Percentiles rank a stretch among this genome's conserved stretches.
Conservation (phyloP, 2,797 vertebrate species). For the Poecilia wingei region DNA sequence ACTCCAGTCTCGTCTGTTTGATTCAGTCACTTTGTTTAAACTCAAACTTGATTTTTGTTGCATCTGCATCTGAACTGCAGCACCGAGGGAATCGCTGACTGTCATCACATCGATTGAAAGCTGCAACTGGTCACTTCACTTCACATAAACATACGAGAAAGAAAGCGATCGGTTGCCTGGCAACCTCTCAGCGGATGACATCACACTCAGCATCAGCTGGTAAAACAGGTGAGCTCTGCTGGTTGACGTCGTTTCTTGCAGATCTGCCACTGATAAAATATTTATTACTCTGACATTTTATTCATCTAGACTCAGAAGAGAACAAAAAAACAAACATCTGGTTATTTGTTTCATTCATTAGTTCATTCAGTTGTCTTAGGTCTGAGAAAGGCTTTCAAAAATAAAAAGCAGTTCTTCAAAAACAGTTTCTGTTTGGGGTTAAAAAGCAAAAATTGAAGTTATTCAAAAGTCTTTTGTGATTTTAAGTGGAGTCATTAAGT, state of each 20-base stretch:
- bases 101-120: not conserved
- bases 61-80: not conserved
- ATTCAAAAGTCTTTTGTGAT: not conserved
- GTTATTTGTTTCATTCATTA: too few relatives aligned
- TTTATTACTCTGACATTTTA: not conserved
- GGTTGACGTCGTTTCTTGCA: not conserved
- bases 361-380: not conserved
- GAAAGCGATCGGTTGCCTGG: not conserved
- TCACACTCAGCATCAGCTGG: not conserved
- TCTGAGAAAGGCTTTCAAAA: not conserved
- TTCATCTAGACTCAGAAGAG: not conserved
- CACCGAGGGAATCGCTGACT: not conserved
- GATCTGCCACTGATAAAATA: not conserved
- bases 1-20: not conserved
- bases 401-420: not conserved
- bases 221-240: not conserved
- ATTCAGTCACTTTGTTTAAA: not conserved
- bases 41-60: not conserved
- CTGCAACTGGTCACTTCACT: not conserved
- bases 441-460: not conserved
- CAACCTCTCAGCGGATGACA: not conserved
- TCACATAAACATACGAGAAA: not conserved
- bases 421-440: not conserved
- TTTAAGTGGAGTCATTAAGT: not conserved
- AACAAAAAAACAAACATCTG: not conserved